phyloP scores from a whole-genome alignment of 1,140 invertebrate species.

The Drosophila lacteicornis region DNA sequence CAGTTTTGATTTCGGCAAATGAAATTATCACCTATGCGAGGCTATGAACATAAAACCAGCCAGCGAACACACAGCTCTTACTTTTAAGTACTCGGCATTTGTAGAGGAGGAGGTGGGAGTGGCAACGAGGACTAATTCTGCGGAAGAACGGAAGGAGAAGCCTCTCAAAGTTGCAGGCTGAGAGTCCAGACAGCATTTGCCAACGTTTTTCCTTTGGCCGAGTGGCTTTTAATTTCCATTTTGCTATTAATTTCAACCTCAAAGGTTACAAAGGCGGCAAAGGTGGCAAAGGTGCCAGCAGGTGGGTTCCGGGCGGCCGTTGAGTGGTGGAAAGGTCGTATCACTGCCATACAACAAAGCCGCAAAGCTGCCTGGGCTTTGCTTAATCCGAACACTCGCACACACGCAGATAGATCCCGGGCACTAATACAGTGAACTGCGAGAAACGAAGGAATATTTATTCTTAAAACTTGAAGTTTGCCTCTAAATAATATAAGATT shows the following conservation, averaged over 20 bases:
- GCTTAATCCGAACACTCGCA: conserved; percentile 61
- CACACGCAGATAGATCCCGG: conserved; percentile 27
- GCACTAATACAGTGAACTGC: conserved; percentile 41
- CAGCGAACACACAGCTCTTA: conserved; percentile 17
- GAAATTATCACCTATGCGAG: conserved; percentile 80
- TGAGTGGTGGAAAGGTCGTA: conserved; percentile 25
- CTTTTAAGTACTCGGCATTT: conserved; percentile 22
- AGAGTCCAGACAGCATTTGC: conserved; percentile 31
- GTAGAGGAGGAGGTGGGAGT: background rate
- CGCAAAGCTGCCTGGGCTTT: conserved; percentile 74
- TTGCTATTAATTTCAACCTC: conserved; percentile 76
- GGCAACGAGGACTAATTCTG: background rate
- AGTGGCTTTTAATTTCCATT: conserved; percentile 76
- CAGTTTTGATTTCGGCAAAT: conserved; percentile 69
- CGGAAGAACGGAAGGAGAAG: background rate
- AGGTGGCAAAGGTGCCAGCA: conserved; percentile 44
- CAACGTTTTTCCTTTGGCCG: conserved; percentile 18
- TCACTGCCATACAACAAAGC: conserved; percentile 73
- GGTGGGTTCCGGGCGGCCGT: background rate
- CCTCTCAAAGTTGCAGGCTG: conserved; percentile 2
- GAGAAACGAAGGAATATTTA: conserved; percentile 4
- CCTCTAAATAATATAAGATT: too few species aligned
- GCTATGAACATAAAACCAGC: conserved; percentile 55
- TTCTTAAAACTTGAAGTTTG: too few species aligned
- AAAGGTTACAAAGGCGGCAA: conserved; percentile 62